Conservation (phyloP, 2,888 invertebrate species). For the Muschampia plurimacula region DNA sequence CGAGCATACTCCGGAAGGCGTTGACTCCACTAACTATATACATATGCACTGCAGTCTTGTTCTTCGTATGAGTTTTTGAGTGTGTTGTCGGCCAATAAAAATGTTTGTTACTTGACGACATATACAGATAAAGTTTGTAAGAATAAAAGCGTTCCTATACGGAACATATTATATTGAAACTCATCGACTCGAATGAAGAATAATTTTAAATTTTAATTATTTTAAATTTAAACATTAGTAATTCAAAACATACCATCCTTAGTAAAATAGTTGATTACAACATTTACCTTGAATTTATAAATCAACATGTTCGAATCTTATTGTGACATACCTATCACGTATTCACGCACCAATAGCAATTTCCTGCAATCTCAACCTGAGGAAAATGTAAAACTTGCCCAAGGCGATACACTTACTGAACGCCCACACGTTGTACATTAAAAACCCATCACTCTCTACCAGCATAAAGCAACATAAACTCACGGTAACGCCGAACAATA, state of each 20-base stretch:
- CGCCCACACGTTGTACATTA: constrained; percentile 42
- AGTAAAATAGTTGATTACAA: neutral
- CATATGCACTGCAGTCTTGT: neutral
- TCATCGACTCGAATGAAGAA: no score
- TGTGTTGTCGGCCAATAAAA: constrained; percentile 4
- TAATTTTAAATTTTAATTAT: no score
- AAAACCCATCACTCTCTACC: constrained; percentile 47
- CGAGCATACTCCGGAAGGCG: constrained; percentile 28
- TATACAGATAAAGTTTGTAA: no score
- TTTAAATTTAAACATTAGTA: no score
- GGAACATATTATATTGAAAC: no score
- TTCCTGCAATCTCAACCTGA: constrained; percentile 25
- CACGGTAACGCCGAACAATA: constrained; percentile 16
- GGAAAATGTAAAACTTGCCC: constrained; percentile 32
- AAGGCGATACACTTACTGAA: constrained; percentile 27
- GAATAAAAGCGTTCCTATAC: no score
- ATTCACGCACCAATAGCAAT: neutral
- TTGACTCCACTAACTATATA: constrained; percentile 27
- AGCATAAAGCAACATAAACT: constrained; percentile 47
- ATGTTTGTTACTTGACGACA: no score
- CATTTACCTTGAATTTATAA: neutral
- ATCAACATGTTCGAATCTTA: neutral
- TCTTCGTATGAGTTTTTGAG: constrained; percentile 7
- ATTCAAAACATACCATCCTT: no score
- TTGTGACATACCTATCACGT: neutral